A percentile compares a stretch with the other conserved stretches of the same genome.
Conservation (phyloP, 1,140 invertebrate genomes). For the Hypsibius dujardini region DNA sequence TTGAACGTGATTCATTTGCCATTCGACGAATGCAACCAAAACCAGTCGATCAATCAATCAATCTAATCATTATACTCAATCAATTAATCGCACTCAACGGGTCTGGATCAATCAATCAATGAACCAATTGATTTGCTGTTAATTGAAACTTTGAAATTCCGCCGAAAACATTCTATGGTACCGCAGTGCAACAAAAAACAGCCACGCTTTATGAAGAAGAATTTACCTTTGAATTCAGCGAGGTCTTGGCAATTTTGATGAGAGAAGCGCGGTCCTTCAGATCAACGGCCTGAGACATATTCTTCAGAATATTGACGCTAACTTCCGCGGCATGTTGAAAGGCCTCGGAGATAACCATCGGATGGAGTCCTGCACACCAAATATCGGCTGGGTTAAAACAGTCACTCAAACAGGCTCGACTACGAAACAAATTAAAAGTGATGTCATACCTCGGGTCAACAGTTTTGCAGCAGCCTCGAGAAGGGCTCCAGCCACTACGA, state of each 20-base stretch:
- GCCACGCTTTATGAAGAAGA: too few relatives aligned
- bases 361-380: conserved; percentile 57
- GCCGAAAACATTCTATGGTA: too few relatives aligned
- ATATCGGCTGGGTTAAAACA: background rate
- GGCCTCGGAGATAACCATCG: conserved; percentile 85
- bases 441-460: conserved; percentile 49
- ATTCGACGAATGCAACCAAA: too few relatives aligned
- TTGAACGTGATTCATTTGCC: too few relatives aligned
- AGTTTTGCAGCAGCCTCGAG: conserved; percentile 84
- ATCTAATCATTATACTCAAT: too few relatives aligned
- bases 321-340: conserved; percentile 75
- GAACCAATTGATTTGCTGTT: too few relatives aligned
- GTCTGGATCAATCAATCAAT: too few relatives aligned
- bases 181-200: too few relatives aligned
- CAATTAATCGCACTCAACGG: too few relatives aligned
- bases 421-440: conserved; percentile 19
- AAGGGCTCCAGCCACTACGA: conserved; percentile 71
- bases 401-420: too few relatives aligned
- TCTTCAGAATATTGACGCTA: conserved; percentile 63
- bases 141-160: too few relatives aligned
- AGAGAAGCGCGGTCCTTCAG: conserved; percentile 68
- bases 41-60: too few relatives aligned
- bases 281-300: conserved; percentile 70
- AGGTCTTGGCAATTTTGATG: conserved; percentile 84
- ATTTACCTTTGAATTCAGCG: conserved; percentile 82